These are phyloP conservation scores for Drosophila meridiana DNA, from an alignment of 2,888 invertebrate species.

Conservation along the genomic window DNA sequence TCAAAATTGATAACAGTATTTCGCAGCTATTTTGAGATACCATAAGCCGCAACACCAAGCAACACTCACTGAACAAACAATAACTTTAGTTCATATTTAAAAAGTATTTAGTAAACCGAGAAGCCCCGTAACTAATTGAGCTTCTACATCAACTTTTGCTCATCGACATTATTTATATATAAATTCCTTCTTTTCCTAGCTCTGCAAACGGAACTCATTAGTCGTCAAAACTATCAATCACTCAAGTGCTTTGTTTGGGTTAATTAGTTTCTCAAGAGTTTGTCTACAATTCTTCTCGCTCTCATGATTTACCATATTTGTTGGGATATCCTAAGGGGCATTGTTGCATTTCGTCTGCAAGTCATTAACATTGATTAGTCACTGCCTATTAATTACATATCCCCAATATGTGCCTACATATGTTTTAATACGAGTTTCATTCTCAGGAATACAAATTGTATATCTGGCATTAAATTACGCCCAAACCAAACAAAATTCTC, in stretches of 20 bases:
- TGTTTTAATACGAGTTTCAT: constrained; percentile 4
- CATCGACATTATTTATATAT: background rate
- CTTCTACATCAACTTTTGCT: background rate
- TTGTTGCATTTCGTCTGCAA: constrained; percentile 63
- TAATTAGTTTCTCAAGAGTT: constrained; percentile 56
- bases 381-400: constrained; percentile 29
- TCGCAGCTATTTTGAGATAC: constrained; percentile 46
- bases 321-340: constrained; percentile 40
- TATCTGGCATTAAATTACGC: constrained; percentile 1
- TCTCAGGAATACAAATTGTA: constrained; percentile 1
- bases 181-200: background rate
- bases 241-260: constrained; percentile 31
- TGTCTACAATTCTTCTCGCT: constrained; percentile 16
- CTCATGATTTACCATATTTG: constrained; percentile 17
- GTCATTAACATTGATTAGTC: constrained; percentile 69
- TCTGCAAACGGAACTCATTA: constrained; percentile 45
- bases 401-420: background rate
- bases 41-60: background rate
- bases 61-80: too few relatives aligned
- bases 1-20: constrained; percentile 41
- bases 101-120: background rate
- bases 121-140: background rate
- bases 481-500: constrained; percentile 15
- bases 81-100: background rate
- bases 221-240: constrained; percentile 60